Evolutionary conservation across 2,888 invertebrate genomes (phyloP), one percentile per base, ranked within the genome.

Genomic region (Athalia cordata): DNA sequence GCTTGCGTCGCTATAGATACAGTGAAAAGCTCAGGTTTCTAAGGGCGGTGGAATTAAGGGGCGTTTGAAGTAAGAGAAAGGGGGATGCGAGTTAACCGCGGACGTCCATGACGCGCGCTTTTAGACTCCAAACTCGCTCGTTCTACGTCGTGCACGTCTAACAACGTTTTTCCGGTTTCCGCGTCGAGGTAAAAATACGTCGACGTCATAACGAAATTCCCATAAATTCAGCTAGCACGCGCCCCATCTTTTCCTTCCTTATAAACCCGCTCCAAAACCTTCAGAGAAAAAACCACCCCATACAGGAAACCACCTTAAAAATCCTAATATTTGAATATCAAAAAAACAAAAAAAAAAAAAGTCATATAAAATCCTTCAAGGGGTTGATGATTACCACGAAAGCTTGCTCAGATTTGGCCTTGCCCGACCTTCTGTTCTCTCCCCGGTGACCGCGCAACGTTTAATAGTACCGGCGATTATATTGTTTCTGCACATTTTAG

Each of bases 181-280:
- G 29, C 29, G 29, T 29, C 29, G 2, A 29, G 29, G 62, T 50
- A 62, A 85, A 84, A 86, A 87, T 87, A 85, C 85, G 86, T 87
- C 87, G 87, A 87, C 83, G 87, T 87, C 87, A 87, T 87, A 87
- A 87, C 85, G 83, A 29, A 85, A 81, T 81, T 81, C 83, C 83
- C 83, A 85, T 87, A 87, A 87, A 87, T 87, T 85, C 85, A 80
- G 82, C 85, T 85, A 83, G 86, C 86, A 86, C 85, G 86, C 86
- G 86, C 85, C 85, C 85, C 86, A 29, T 84, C 83, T 62, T 62
- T 62, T 70, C 55, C 52, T 68, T 68, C 68, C 70, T 70, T 77
- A 80, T 2, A 29, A 29, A 29, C 29, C 29, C 1, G 29, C 29
- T 29, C 29, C 1, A 29, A 29, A 29, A 2, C 0, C 29, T 29